Base-by-base conservation (phyloP, 2,113 vertebrate genomes). In the Narcine bancroftii region DNA sequence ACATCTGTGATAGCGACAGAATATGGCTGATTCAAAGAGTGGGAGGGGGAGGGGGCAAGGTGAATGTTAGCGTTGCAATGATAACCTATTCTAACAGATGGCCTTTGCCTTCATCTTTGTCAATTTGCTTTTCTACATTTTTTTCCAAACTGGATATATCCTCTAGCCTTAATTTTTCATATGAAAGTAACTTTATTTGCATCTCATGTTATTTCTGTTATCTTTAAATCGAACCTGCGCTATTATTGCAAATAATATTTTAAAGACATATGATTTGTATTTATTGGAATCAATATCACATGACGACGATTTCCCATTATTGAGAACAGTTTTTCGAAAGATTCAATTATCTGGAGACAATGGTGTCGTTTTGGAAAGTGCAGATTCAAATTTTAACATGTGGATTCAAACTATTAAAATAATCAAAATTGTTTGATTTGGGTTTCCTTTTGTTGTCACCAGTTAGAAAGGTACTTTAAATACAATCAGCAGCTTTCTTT, bases 401-500 rank as follows among this genome's bases (percentile, higher is more conserved):
- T 89, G 24, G 1, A 66, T 45, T 13, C 21, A 60, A 69, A n/a
- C 53, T 87, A 87, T 7, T 17, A 60, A 21, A 63, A 91, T 66
- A 13, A 66, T 36, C 10, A 42, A 66, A 91, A 91, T 29, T 29
- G 39, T 36, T 69, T 69, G 63, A 66, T 42, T 69, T 66, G 42
- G 6, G 15, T 60, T 69, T 45, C 63, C 60, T 6, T 65, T 36
- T 66, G 21, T 36, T n/a, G 36, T 42, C 17, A 29, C 7, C 17
- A 65, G 85, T 66, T 63, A 87, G 42, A 6, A 36, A 45, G 63
- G 63, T 66, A 69, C 45, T 63, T 66, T 42, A 66, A 45, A 42
- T 91, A 29, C 63, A 45, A 91, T 91, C 87, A 91, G 39, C 3
- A 91, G 36, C 87, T 69, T 91, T n/a, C n/a, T n/a, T n/a, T n/a